Evolutionary conservation across 2,797 vertebrate genomes (phyloP).

Genomic region (Capromys pilorides): DNA sequence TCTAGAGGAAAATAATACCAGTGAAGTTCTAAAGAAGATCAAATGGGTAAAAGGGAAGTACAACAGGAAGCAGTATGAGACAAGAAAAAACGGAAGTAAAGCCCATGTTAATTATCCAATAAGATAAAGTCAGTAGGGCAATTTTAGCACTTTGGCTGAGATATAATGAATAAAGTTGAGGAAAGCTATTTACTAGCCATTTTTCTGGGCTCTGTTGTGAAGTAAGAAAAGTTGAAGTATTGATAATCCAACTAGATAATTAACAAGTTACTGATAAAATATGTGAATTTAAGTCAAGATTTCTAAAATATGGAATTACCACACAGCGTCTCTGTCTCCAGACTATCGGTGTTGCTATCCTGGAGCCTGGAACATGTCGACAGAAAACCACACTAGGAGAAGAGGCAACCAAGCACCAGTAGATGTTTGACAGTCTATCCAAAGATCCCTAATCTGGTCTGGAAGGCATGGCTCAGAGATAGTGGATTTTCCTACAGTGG

Average conservation of each 20-base stretch:
- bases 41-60: neutral
- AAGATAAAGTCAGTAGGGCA: neutral
- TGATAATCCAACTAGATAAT: neutral
- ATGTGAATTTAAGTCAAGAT: neutral
- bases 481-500: neutral
- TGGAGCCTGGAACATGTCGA: neutral
- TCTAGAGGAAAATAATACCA: neutral
- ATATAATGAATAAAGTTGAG: neutral
- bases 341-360: neutral
- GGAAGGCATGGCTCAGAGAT: neutral
- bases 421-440: neutral
- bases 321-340: neutral
- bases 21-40: neutral
- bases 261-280: slow-evolving; percentile 1
- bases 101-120: neutral
- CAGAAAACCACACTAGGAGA: neutral
- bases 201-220: neutral
- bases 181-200: neutral
- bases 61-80: neutral
- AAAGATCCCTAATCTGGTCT: neutral
- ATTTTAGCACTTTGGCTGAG: neutral
- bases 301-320: neutral
- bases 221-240: neutral
- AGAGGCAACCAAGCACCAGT: neutral
- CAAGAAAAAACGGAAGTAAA: neutral